Conservation (phyloP, 2,888 invertebrate species). For the Blomia tropicalis region DNA sequence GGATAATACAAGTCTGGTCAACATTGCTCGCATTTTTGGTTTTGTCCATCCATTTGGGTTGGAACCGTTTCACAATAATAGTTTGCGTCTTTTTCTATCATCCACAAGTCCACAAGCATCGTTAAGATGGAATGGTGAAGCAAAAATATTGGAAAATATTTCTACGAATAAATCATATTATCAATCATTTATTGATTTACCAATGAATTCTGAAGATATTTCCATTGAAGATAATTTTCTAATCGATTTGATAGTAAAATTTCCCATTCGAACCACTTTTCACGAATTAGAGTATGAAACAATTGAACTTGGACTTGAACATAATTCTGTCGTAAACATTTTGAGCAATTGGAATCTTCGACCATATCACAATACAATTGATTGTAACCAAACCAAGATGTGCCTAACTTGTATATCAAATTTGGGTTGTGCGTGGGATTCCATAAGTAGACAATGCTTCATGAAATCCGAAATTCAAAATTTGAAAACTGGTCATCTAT, state of each 20-base stretch:
- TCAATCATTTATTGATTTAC: constrained; percentile 1
- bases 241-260: constrained; percentile 29
- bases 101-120: constrained; percentile 23
- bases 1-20: constrained; percentile 45
- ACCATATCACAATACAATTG: not conserved
- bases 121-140: not conserved
- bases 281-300: constrained; percentile 21
- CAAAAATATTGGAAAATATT: constrained; percentile 10
- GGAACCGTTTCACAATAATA: constrained; percentile 23
- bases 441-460: not conserved
- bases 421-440: constrained; percentile 3
- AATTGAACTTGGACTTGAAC: not conserved
- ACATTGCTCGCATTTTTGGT: constrained; percentile 58
- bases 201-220: constrained; percentile 21
- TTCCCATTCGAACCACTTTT: constrained; percentile 23
- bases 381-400: not conserved
- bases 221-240: constrained; percentile 29
- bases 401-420: not conserved
- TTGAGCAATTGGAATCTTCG: not conserved
- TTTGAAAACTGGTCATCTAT: no score
- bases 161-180: not conserved
- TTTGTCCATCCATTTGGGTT: constrained; percentile 56
- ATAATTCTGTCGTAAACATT: constrained; percentile 33
- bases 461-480: constrained; percentile 39
- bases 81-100: constrained; percentile 23